Conservation (phyloP, 1,140 invertebrate genomes). For the Melipona quadrifasciata region DNA sequence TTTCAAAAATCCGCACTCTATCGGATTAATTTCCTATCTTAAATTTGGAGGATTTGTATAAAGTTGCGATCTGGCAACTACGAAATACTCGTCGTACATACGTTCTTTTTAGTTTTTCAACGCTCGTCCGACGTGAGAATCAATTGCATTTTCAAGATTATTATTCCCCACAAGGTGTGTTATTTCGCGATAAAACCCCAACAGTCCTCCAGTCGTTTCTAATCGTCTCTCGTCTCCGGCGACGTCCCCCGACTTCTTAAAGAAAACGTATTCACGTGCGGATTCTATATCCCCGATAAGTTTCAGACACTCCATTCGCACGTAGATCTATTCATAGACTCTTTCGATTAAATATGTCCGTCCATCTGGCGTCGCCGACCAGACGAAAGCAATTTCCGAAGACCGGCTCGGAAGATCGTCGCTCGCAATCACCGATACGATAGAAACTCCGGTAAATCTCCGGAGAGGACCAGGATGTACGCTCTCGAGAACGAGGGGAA, state of each 20-base stretch:
- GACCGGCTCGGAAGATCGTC: not conserved
- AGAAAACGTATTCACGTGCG: not conserved
- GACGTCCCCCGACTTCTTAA: not conserved
- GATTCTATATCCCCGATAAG: not conserved
- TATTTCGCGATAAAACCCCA: too few relatives aligned
- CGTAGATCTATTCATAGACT: not conserved
- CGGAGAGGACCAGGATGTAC: not conserved
- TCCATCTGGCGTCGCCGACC: slow-evolving; percentile 27
- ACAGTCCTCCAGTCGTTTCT: too few relatives aligned
- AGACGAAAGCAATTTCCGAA: slow-evolving; percentile 36
- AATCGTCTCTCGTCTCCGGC: too few relatives aligned
- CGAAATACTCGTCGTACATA: too few relatives aligned
- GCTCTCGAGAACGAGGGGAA: not conserved
- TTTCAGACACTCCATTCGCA: not conserved
- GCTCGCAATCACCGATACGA: not conserved
- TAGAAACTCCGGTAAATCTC: slow-evolving; percentile 24
- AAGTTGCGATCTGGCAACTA: too few relatives aligned
- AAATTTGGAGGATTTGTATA: too few relatives aligned
- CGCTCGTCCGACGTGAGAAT: too few relatives aligned
- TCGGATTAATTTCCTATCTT: too few relatives aligned
- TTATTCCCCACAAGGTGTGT: too few relatives aligned
- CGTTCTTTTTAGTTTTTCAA: too few relatives aligned
- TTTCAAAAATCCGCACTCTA: too few relatives aligned
- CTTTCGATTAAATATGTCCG: slow-evolving; percentile 37
- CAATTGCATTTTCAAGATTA: too few relatives aligned